Percentiles rank a stretch among this genome's conserved stretches.
These are phyloP conservation scores for Rhabdophis nuchalis DNA, from an alignment of 2,797 vertebrate species.

Conservation along the genomic window DNA sequence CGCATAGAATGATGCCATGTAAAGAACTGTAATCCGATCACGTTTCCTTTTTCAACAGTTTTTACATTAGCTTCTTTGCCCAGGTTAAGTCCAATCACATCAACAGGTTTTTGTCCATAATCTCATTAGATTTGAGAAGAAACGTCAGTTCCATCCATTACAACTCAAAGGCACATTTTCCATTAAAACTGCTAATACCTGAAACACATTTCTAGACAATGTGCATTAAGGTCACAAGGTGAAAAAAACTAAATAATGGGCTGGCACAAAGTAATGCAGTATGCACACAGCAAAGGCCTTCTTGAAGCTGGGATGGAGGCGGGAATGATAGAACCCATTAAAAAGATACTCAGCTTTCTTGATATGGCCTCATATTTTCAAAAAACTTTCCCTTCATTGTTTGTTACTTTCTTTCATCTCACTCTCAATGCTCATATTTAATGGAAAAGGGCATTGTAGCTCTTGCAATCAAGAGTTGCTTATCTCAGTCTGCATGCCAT, in stretches of 20 bases:
- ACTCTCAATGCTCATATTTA: neutral
- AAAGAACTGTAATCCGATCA: neutral
- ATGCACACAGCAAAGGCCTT: neutral
- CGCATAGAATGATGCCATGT: neutral
- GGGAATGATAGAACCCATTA: neutral
- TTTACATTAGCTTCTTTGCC: neutral
- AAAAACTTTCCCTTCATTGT: neutral
- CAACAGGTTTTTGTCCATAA: neutral
- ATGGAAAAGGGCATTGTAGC: neutral
- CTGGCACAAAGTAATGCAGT: neutral
- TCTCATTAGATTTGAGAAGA: neutral
- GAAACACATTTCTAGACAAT: neutral
- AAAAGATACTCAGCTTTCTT: neutral
- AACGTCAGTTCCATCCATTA: neutral
- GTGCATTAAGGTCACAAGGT: neutral
- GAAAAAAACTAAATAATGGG: neutral
- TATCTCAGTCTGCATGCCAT: neutral
- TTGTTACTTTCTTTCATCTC: neutral
- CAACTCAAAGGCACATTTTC: neutral
- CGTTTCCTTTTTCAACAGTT: neutral
- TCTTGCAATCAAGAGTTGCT: neutral
- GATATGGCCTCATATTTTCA: neutral
- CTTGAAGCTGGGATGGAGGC: neutral
- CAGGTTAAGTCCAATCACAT: neutral
- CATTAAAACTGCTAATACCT: neutral